Evolutionary conservation across 2,797 vertebrate genomes (phyloP).

Genomic region (Oreonectes daqikongensis): DNA sequence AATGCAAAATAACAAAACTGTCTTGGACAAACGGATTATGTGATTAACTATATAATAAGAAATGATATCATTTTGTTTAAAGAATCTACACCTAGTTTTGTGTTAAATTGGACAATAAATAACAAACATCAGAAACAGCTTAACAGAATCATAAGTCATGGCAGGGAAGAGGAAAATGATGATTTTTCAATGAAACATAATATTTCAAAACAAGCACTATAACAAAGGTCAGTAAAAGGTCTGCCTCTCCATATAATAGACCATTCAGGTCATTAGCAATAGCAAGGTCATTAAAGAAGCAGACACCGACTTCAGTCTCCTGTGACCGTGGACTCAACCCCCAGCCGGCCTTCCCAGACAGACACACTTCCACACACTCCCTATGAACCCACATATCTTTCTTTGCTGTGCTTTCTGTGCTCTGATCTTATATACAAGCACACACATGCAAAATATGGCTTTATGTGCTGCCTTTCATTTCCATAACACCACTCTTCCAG

Average conservation of each 20-base stretch:
- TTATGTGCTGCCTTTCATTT: slow-evolving; percentile 58
- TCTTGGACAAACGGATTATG: background rate
- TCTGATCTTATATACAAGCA: slow-evolving; percentile 71
- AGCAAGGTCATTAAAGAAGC: slow-evolving; percentile 70
- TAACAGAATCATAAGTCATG: background rate
- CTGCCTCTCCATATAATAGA: slow-evolving; percentile 71
- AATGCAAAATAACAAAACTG: background rate
- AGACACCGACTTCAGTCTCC: slow-evolving; percentile 44
- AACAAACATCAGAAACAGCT: background rate
- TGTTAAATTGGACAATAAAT: no score
- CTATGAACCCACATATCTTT: slow-evolving; percentile 61
- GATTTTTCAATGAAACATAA: slow-evolving; percentile 24
- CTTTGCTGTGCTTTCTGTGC: slow-evolving; percentile 58
- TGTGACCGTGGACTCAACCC: slow-evolving; percentile 53
- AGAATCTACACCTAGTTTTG: no score
- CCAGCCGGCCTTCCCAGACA: slow-evolving; percentile 29
- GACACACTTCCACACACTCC: slow-evolving; percentile 14
- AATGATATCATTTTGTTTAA: no score
- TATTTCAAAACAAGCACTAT: slow-evolving; percentile 16
- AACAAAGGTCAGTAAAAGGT: slow-evolving; percentile 69
- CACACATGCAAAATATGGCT: slow-evolving; percentile 65
- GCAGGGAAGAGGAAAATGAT: no score
- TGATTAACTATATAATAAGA: no score
- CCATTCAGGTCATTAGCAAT: slow-evolving; percentile 73
- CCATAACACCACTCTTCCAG: slow-evolving; percentile 54